Conservation (phyloP, 2,888 invertebrate species). For the Tipula lateralis region DNA sequence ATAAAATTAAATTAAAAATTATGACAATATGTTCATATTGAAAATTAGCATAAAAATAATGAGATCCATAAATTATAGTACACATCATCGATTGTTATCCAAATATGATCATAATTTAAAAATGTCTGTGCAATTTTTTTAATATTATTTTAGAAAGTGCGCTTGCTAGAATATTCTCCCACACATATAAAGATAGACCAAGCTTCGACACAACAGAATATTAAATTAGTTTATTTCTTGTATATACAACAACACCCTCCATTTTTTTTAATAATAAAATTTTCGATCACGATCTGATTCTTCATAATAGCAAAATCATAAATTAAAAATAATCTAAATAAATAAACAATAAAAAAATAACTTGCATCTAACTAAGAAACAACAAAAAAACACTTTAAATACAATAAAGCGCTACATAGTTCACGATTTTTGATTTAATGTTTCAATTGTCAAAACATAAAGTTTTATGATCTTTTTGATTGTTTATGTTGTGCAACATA, state of each 20-base stretch:
- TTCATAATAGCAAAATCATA: not conserved
- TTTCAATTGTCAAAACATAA: constrained; percentile 24
- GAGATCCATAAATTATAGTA: constrained; percentile 19
- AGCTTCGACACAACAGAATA: not conserved
- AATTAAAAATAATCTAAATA: constrained; percentile 1
- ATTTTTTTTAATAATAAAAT: not conserved
- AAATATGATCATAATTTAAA: constrained; percentile 19
- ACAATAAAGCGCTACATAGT: not conserved
- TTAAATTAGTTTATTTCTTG: constrained; percentile 6
- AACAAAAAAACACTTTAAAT: not conserved
- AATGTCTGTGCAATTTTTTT: not conserved
- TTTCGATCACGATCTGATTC: not conserved
- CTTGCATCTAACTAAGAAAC: not conserved
- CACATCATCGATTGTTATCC: constrained; percentile 19
- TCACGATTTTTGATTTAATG: constrained; percentile 11
- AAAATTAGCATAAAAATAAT: constrained; percentile 15
- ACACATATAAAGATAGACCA: not conserved
- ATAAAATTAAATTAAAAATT: constrained; percentile 14
- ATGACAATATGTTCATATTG: constrained; percentile 15
- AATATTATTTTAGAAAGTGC: not conserved
- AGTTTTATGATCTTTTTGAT: not conserved
- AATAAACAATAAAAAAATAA: not conserved
- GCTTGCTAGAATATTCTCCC: not conserved
- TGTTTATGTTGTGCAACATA: not conserved
- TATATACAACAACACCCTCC: not conserved